Evolutionary conservation across 2,888 invertebrate species (phyloP), one percentile per base, ranked within the genome.

Genomic region (Heliconius aoede): DNA sequence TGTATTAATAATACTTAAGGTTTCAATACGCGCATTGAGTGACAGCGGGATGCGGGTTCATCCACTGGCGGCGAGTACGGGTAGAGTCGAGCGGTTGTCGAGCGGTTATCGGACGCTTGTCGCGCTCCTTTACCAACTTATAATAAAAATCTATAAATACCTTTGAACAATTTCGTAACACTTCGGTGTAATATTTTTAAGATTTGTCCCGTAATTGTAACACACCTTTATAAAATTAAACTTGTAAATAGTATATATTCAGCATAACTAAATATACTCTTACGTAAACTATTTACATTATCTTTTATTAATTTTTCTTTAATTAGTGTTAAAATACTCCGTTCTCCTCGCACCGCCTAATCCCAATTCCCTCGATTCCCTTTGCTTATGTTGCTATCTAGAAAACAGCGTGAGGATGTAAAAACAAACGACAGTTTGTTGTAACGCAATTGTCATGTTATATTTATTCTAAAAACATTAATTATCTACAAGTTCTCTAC

Each of bases 181-280:
- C 58, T 3, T 24, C 58, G 5, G 26, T 72, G 71, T 36, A 36
- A 24, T 36, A 72, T 69, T 55, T 69, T 30, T 72, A 72, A 72
- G 36, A 24, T 60, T 60, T 32, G 74, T 68, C 61, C 72, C 75
- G 67, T 77, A 72, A 68, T 77, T 77, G 77, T 77, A 36, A 36
- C 36, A 77, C 67, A 77, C 74, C 36, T 72, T 65, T 65, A 68
- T 78, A 71, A 74, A 55, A 40, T 68, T 75, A 55, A 72, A 75
- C 46, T 75, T 78, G 78, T 78, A 78, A 78, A 78, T 73, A 78
- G 21, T 69, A 62, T 58, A 36, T 65, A 65, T 65, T 76, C 73
- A 71, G 69, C 73, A 69, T 71, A 76, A 55, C 46, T 69, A 73
- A 76, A 76, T 78, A 76, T 78, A 78, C 78, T 78, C 73, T 73